phyloP scores from a whole-genome alignment of 2,113 vertebrate species.

The Pardalotus punctatus region DNA sequence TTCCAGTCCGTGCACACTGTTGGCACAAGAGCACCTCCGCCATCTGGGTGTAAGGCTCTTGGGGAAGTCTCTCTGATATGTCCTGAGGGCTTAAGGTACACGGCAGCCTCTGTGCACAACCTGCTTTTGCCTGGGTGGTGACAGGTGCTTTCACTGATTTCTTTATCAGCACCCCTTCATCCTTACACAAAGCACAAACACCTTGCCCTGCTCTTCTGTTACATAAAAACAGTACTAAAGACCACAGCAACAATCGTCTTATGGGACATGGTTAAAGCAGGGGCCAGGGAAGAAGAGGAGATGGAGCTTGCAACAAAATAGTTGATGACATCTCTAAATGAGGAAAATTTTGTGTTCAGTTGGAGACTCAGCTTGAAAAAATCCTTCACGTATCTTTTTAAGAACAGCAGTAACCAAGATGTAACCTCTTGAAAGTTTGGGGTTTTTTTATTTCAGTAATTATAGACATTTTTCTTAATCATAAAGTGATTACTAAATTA shows the following conservation, averaged over 20 bases:
- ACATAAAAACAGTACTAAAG: not conserved
- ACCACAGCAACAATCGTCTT: not conserved
- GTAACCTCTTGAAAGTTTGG: not conserved
- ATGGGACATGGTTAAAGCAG: too few relatives aligned
- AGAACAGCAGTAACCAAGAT: not conserved
- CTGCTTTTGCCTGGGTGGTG: not conserved
- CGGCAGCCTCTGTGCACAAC: not conserved
- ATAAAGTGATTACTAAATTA: not conserved
- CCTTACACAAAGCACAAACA: not conserved
- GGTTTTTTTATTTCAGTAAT: not conserved
- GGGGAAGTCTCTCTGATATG: not conserved
- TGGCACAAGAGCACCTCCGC: not conserved
- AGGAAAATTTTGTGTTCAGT: not conserved
- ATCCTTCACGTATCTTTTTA: not conserved
- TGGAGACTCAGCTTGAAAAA: not conserved
- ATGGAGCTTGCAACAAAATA: not conserved
- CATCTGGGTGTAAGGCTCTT: not conserved
- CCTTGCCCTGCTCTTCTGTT: not conserved
- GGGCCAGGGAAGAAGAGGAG: not conserved
- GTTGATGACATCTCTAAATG: not conserved
- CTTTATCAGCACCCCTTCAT: not conserved
- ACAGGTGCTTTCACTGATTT: not conserved
- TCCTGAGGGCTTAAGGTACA: not conserved
- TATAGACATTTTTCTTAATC: not conserved
- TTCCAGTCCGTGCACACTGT: not conserved